These are phyloP conservation scores for Neotoma lepida DNA, from an alignment of 2,113 vertebrate species.

Conservation along the genomic window DNA sequence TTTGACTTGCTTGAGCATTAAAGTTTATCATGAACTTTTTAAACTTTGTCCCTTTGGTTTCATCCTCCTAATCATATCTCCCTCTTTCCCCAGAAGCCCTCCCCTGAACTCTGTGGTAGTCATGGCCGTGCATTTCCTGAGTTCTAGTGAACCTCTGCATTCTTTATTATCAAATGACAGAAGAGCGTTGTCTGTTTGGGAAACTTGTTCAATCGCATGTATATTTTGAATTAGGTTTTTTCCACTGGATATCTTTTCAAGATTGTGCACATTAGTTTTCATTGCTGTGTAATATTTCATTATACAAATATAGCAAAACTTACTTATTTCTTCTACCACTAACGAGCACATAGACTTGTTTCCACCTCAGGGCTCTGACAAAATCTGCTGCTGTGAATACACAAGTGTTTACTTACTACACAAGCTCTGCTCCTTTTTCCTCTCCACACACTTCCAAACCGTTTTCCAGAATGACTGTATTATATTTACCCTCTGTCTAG, in stretches of 20 bases:
- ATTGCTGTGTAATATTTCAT: neutral
- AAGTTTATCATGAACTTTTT: slow-evolving; percentile 7
- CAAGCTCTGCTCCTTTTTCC: neutral
- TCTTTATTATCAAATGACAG: neutral
- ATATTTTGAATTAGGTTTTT: neutral
- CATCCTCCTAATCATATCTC: neutral
- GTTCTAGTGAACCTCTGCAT: neutral
- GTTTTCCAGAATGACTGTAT: neutral
- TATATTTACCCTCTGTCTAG: neutral
- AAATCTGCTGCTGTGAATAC: neutral
- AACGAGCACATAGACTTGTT: neutral
- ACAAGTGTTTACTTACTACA: neutral
- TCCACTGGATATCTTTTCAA: neutral
- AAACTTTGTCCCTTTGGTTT: neutral
- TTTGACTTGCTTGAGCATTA: slow-evolving; percentile 12
- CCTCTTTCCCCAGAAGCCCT: neutral
- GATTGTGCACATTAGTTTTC: neutral
- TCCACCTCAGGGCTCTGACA: neutral
- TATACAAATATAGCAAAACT: neutral
- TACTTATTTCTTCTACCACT: neutral
- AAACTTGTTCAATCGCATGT: neutral
- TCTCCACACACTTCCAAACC: neutral
- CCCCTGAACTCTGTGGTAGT: neutral
- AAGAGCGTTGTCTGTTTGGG: neutral
- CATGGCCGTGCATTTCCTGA: neutral